Evolutionary conservation across 2,113 vertebrate species (phyloP).

Genomic region (Oceanites oceanicus): DNA sequence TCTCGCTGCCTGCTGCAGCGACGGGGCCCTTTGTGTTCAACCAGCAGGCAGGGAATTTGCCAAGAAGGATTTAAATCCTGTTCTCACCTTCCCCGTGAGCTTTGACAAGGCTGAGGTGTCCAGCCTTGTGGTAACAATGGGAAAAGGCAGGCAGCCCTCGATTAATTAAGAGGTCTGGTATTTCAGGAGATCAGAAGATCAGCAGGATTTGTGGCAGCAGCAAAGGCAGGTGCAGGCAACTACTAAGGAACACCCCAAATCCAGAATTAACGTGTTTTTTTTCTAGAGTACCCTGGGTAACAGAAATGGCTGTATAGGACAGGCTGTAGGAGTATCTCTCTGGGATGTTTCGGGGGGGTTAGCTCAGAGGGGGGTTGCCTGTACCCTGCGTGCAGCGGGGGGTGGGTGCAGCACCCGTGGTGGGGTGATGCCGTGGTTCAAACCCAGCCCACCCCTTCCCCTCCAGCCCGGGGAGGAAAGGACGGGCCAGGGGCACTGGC

Average conservation of each 20-base stretch:
- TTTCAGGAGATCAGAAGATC: background rate
- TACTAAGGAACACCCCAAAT: background rate
- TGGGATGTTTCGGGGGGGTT: background rate
- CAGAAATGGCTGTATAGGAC: fast-evolving
- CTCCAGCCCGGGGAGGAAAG: fast-evolving
- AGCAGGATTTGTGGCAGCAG: background rate
- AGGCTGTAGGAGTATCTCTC: fast-evolving
- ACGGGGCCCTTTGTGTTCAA: fast-evolving
- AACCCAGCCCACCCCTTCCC: fast-evolving
- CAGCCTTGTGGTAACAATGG: background rate
- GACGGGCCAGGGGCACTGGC: fast-evolving
- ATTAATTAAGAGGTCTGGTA: background rate
- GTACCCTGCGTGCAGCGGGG: background rate
- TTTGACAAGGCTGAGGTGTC: background rate
- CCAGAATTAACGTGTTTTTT: background rate
- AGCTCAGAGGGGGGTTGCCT: too few species aligned
- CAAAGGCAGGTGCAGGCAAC: background rate
- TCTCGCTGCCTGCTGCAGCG: background rate
- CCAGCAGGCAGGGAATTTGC: background rate
- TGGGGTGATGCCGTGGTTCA: fast-evolving
- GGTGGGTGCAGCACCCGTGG: background rate
- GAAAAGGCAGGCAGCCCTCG: background rate
- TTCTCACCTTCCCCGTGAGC: background rate
- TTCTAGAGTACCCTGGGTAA: background rate
- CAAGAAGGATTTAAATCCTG: background rate